phyloP scores from a whole-genome alignment of 2,797 vertebrate genomes.

The Tragopan temminckii region DNA sequence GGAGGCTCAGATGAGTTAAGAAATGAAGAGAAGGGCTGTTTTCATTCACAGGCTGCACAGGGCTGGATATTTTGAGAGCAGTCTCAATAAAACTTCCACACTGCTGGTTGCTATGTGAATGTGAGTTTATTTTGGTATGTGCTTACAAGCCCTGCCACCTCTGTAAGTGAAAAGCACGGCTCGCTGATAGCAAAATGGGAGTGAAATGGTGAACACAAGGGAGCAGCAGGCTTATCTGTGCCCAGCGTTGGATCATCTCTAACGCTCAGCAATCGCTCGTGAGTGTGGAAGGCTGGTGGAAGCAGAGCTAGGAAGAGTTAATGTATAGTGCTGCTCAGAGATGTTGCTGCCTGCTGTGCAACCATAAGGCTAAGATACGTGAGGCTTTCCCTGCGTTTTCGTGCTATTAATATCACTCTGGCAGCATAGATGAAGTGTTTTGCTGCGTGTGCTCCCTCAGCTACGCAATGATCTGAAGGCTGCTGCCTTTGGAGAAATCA shows the following conservation, averaged over 20 bases:
- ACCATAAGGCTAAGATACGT: accelerated
- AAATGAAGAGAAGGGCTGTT: neutral
- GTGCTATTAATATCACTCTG: neutral
- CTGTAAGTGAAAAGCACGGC: accelerated
- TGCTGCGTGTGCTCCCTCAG: neutral
- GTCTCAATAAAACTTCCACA: neutral
- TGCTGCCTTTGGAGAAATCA: neutral
- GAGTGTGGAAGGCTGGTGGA: neutral
- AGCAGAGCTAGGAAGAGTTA: neutral
- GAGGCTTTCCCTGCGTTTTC: neutral
- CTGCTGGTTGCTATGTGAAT: neutral
- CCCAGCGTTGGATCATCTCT: neutral
- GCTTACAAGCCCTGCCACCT: neutral
- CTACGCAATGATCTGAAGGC: neutral
- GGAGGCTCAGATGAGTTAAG: neutral
- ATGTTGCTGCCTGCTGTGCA: neutral
- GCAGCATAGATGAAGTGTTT: neutral
- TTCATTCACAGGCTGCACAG: neutral
- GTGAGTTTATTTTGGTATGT: neutral
- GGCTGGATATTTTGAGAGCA: neutral
- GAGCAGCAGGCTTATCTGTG: neutral
- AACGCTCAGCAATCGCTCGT: accelerated
- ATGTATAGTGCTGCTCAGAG: accelerated
- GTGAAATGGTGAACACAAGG: neutral
- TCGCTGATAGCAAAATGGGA: neutral